A percentile compares a stretch with the other conserved stretches of the same genome.
Evolutionary conservation across 1,140 invertebrate species (phyloP).

Genomic region (Formica exsecta): DNA sequence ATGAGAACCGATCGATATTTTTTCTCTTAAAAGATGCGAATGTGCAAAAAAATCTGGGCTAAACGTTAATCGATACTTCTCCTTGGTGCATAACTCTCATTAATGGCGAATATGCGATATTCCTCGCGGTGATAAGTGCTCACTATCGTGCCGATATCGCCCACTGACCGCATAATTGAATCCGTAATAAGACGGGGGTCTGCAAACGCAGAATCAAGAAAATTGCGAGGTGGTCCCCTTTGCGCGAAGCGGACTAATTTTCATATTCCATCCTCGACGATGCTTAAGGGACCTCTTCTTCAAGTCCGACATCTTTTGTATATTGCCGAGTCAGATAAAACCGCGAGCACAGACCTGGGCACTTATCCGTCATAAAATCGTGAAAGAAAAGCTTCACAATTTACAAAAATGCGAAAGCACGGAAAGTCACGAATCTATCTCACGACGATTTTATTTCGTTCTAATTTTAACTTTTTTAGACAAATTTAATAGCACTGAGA

Average conservation of each 20-base stretch:
- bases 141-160: slow-evolving; percentile 47
- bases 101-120: slow-evolving; percentile 52
- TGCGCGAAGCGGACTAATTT: slow-evolving; percentile 19
- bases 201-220: slow-evolving; percentile 36
- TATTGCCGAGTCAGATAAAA: slow-evolving; percentile 33
- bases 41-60: neutral
- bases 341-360: neutral
- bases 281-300: neutral
- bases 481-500: neutral
- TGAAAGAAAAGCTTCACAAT: neutral
- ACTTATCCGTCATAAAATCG: neutral
- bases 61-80: slow-evolving; percentile 65
- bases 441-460: neutral
- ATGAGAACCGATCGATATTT: neutral
- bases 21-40: neutral
- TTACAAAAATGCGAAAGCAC: neutral
- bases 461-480: neutral
- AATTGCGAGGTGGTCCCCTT: slow-evolving; percentile 8
- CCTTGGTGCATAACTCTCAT: slow-evolving; percentile 58
- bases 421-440: neutral
- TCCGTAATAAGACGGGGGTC: slow-evolving; percentile 60
- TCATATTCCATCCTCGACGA: slow-evolving; percentile 27
- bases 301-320: neutral
- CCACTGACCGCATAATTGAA: slow-evolving; percentile 69
- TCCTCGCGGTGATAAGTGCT: slow-evolving; percentile 41